Evolutionary conservation across 2,113 vertebrate species (phyloP), one percentile per base, ranked within the genome.

Genomic region (Saimiri boliviensis): DNA sequence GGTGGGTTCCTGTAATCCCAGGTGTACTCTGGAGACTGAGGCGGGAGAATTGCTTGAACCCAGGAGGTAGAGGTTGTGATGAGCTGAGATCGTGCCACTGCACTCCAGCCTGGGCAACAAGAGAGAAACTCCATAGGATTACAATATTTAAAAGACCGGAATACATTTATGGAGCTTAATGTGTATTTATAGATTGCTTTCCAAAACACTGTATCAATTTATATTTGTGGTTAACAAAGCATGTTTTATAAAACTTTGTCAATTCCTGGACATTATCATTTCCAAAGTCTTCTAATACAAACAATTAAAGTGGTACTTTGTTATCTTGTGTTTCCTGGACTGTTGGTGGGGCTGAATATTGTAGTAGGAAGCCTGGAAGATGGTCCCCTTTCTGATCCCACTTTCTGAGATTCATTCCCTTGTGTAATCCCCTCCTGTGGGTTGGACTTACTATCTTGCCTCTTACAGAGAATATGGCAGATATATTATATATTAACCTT

Each of bases 291-390:
- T 89, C n/a, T 32, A 81, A 40, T 66, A 32, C 60, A 71, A 92
- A 52, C 56, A 40, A 47, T 77, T 81, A n/a, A 35, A 88, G 63
- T 92, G 13, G 21, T 84, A 49, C 32, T 71, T 89, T 45, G 10
- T 35, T 77, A 27, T 37, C 71, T 89, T 96, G 54, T 93, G 52
- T 77, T 92, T 95, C 56, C 66, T 49, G 60, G 80, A 45, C 40
- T 77, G 58, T 85, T 42, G 60, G 12, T 63, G 52, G 85, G 42
- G 40, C 35, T 86, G 42, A 32, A 71, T 93, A 21, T 70, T 17
- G 2, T 68, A 47, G 37, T 17, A 54, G 84, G 30, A 52, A n/a
- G 47, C 40, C 68, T 68, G 1, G 20, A 70, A 70, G 4, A 30
- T 49, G 85, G 45, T 47, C 19, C 11, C 68, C 35, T 68, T 19